Evolutionary conservation across 2,888 invertebrate genomes (phyloP).

Genomic region (Xestia rhomboidea): DNA sequence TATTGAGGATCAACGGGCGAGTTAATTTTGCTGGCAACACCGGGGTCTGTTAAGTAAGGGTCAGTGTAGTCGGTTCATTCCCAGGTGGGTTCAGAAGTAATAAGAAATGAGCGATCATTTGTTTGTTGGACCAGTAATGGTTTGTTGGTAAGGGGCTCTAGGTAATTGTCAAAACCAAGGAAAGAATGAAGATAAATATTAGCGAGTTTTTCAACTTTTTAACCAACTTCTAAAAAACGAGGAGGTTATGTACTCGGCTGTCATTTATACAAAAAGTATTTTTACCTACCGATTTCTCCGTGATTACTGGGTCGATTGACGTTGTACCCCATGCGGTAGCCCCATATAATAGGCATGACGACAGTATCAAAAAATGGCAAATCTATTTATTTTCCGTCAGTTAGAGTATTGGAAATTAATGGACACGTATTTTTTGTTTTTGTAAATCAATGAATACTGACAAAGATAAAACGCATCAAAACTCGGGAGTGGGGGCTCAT

Average conservation of each 20-base stretch:
- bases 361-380: too few species aligned
- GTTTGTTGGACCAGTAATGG: constrained; percentile 56
- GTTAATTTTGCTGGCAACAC: constrained; percentile 82
- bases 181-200: constrained; percentile 26
- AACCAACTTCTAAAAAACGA: neutral
- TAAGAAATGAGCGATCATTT: constrained; percentile 69
- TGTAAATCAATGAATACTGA: too few species aligned
- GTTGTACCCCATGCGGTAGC: too few species aligned
- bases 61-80: constrained; percentile 74
- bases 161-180: constrained; percentile 36
- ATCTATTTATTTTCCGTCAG: too few species aligned
- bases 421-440: too few species aligned
- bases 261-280: too few species aligned
- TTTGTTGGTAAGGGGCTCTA: constrained; percentile 38
- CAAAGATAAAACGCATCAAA: too few species aligned
- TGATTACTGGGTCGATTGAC: neutral
- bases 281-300: too few species aligned
- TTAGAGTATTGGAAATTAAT: too few species aligned
- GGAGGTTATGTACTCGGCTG: neutral
- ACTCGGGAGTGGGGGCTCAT: too few species aligned
- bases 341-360: too few species aligned
- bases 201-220: neutral
- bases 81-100: constrained; percentile 71
- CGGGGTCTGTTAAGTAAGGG: constrained; percentile 68
- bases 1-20: constrained; percentile 80